phyloP scores from a whole-genome alignment of 1,140 invertebrate species.

The Plectrocnemia conspersa region DNA sequence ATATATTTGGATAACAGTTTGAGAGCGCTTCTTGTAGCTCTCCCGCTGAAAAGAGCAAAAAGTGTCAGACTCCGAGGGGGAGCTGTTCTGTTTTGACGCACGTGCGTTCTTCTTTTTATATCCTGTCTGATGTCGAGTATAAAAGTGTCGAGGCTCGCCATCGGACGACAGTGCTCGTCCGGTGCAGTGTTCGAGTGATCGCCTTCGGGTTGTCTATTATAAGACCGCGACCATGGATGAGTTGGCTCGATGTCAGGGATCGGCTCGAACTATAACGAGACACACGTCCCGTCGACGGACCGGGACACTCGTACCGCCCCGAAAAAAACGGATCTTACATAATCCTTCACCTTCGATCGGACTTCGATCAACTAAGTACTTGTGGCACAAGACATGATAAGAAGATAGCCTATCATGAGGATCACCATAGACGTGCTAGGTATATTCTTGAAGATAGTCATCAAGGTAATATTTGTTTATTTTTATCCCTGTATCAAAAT shows the following conservation, averaged over 20 bases:
- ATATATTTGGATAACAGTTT: too few species aligned
- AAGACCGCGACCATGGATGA: conserved; percentile 8
- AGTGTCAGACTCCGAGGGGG: too few species aligned
- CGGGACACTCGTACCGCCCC: background rate
- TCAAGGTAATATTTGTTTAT: too few species aligned
- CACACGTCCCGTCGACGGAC: background rate
- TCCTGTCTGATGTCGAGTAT: too few species aligned
- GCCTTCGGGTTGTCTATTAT: conserved; percentile 13
- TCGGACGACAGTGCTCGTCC: too few species aligned
- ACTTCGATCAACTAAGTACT: background rate
- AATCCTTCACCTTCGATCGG: background rate
- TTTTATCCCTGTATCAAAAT: too few species aligned
- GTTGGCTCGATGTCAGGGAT: background rate
- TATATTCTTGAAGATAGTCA: conserved; percentile 49
- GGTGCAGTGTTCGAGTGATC: too few species aligned
- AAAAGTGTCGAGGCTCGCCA: too few species aligned
- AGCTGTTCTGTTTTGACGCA: too few species aligned
- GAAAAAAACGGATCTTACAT: background rate
- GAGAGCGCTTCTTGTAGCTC: too few species aligned
- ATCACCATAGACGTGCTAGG: conserved; percentile 50
- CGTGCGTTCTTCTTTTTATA: too few species aligned
- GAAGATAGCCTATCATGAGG: conserved; percentile 43
- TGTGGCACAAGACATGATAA: background rate
- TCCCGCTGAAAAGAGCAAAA: too few species aligned
- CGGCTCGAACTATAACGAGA: conserved; percentile 4